A percentile compares a stretch with the other conserved stretches of the same genome.
These are phyloP conservation scores for Fratercula arctica DNA, from an alignment of 2,797 vertebrate species.

Conservation along the genomic window DNA sequence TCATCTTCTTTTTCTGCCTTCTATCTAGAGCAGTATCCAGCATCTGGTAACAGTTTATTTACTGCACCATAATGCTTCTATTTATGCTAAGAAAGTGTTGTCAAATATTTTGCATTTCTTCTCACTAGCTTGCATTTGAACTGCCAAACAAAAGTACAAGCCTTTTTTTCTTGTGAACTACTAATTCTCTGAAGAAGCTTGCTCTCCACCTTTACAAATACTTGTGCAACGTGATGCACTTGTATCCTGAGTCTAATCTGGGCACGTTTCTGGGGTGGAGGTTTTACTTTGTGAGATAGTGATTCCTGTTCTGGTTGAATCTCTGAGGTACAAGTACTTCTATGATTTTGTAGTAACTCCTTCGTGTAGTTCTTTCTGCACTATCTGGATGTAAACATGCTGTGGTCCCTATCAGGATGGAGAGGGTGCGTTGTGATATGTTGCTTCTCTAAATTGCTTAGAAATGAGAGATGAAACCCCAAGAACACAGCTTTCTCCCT, in stretches of 20 bases:
- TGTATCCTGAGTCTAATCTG: neutral
- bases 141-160: neutral
- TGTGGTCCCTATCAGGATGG: neutral
- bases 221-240: neutral
- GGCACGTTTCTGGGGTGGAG: neutral
- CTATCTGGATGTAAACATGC: neutral
- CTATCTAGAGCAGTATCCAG: neutral
- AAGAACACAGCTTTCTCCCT: neutral
- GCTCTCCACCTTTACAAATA: neutral
- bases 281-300: neutral
- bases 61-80: neutral
- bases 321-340: neutral
- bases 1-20: neutral
- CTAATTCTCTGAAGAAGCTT: neutral
- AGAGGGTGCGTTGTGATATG: neutral
- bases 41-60: neutral
- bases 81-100: neutral
- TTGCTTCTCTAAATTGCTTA: neutral
- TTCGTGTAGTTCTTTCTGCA: neutral
- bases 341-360: neutral
- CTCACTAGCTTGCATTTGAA: neutral
- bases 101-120: neutral
- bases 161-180: neutral
- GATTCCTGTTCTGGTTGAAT: neutral
- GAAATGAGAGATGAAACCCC: neutral